Conservation (phyloP, 92 coral and sea anemone genomes). For the Metridium senile region DNA sequence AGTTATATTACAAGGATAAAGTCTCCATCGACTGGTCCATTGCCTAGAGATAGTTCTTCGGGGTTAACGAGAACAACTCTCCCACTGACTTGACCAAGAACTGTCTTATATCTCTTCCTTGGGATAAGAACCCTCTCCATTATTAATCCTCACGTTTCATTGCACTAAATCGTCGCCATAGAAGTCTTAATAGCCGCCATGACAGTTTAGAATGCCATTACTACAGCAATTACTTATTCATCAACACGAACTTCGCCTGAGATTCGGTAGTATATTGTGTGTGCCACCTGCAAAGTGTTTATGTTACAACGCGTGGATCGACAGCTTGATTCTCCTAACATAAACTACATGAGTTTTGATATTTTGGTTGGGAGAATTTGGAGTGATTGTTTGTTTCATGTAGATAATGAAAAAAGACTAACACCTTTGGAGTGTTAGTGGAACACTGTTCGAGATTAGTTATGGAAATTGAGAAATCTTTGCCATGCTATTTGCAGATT, state of each 20-base stretch:
- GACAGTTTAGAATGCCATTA: neutral
- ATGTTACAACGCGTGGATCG: conserved; percentile 9
- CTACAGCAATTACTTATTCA: conserved; percentile 30
- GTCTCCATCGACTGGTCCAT: conserved; percentile 70
- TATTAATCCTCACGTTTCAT: neutral
- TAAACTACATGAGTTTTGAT: neutral
- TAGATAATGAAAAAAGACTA: neutral
- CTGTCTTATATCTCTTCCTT: neutral
- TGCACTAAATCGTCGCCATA: neutral
- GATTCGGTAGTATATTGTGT: conserved; percentile 12
- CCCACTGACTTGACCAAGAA: conserved; percentile 56
- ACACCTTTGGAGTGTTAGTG: conserved; percentile 2
- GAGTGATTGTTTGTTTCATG: neutral
- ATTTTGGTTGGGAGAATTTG: conserved; percentile 27
- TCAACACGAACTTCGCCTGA: conserved; percentile 8
- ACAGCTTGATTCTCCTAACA: conserved; percentile 18
- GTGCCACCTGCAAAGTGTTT: conserved; percentile 31
- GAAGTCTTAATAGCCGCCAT: conserved; percentile 10
- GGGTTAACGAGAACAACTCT: conserved; percentile 58
- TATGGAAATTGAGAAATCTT: neutral
- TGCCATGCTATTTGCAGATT: neutral
- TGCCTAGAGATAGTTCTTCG: conserved; percentile 42
- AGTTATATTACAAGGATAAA: conserved; percentile 68
- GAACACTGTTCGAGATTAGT: neutral
- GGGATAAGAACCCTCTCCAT: conserved; percentile 43